These are phyloP conservation scores for Anolis carolinensis DNA, from an alignment of 2,113 vertebrate species.

Conservation along the genomic window DNA sequence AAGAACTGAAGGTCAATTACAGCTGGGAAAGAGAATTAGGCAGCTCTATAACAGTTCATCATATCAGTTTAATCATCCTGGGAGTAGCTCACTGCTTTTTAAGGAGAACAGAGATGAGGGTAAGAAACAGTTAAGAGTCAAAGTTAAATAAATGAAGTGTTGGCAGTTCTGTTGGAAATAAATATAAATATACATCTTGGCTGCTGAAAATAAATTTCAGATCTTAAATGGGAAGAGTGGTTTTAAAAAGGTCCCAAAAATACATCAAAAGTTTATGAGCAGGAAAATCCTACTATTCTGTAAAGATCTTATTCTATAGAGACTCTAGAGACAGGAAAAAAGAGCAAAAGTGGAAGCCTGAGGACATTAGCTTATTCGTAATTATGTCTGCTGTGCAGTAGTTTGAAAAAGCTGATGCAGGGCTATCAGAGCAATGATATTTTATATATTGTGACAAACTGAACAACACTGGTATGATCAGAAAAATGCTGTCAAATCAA, in stretches of 20 bases:
- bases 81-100: not conserved
- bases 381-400: constrained; percentile 60
- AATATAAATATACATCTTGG: constrained; percentile 27
- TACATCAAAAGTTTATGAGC: constrained; percentile 41
- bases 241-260: constrained; percentile 40
- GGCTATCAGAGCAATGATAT: constrained; percentile 53
- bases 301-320: constrained; percentile 60
- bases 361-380: constrained; percentile 64
- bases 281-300: constrained; percentile 49
- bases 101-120: not conserved
- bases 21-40: constrained; percentile 16
- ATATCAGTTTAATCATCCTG: constrained; percentile 19
- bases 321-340: constrained; percentile 37
- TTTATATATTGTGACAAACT: constrained; percentile 64
- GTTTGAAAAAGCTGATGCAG: constrained; percentile 60
- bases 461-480: constrained; percentile 54
- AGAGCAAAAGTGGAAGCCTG: constrained; percentile 28
- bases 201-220: constrained; percentile 47
- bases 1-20: constrained; percentile 37
- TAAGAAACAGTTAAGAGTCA: not conserved
- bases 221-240: constrained; percentile 32
- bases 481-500: constrained; percentile 56
- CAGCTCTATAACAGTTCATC: constrained; percentile 19
- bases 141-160: constrained; percentile 32
- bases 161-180: not conserved